Evolutionary conservation across 2,797 vertebrate species (phyloP).

Genomic region (Micromesistius poutassou): DNA sequence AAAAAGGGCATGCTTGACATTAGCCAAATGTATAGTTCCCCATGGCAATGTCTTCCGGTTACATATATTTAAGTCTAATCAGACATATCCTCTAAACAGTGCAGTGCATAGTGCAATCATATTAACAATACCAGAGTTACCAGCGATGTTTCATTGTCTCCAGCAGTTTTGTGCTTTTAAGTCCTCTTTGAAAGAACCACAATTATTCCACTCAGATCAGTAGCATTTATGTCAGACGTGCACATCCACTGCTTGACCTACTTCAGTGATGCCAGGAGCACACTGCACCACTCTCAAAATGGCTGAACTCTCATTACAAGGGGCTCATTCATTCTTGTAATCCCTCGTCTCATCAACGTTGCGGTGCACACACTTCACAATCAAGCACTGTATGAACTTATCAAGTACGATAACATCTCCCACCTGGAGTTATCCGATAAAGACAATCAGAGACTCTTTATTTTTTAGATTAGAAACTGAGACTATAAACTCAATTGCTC

Average conservation of each 20-base stretch:
- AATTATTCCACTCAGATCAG: slow-evolving; percentile 36
- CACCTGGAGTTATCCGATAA: neutral
- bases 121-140: neutral
- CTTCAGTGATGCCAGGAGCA: slow-evolving; percentile 35
- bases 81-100: neutral
- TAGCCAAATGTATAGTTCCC: neutral
- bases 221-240: slow-evolving; percentile 40
- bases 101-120: too few species aligned
- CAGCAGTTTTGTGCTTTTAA: slow-evolving; percentile 31
- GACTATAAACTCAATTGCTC: neutral
- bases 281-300: neutral
- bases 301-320: neutral
- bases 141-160: neutral
- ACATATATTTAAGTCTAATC: neutral
- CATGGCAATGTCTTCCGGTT: neutral
- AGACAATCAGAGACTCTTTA: neutral
- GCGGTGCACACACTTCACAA: neutral
- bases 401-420: neutral
- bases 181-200: slow-evolving; percentile 26
- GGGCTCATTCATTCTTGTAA: neutral
- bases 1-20: neutral
- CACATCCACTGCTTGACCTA: slow-evolving; percentile 53
- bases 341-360: neutral
- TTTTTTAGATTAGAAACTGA: neutral
- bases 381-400: neutral